Conservation (phyloP, 2,888 invertebrate species). For the Drosophila mayaguana region DNA sequence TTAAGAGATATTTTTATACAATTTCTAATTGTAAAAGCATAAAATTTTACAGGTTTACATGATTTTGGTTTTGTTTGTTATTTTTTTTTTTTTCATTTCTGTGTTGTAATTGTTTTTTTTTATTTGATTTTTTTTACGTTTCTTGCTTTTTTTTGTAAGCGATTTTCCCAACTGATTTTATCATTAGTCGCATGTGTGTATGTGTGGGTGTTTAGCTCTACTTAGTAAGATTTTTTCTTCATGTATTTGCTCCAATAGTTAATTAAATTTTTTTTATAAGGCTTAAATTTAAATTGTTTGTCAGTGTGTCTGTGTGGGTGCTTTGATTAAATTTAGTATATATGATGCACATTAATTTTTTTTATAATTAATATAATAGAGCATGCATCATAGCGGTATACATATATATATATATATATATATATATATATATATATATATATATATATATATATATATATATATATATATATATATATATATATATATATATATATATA, state of each 20-base stretch:
- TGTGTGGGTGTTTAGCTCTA: constrained; percentile 55
- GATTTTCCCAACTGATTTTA: constrained; percentile 37
- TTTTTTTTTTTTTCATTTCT: constrained; percentile 13
- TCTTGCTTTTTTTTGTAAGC: constrained; percentile 28
- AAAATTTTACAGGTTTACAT: constrained; percentile 64
- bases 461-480: constrained; percentile 35
- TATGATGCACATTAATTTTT: constrained; percentile 72
- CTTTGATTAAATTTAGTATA: constrained; percentile 69
- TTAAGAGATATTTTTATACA: constrained; percentile 67
- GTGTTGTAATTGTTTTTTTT: constrained; percentile 4
- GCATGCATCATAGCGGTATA: constrained; percentile 40
- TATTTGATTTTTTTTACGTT: neutral
- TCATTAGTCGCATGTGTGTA: constrained; percentile 43
- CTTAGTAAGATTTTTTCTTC: constrained; percentile 51
- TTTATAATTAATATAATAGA: constrained; percentile 65
- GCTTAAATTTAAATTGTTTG: constrained; percentile 59
- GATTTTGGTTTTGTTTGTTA: constrained; percentile 14
- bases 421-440: constrained; percentile 32
- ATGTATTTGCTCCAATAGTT: constrained; percentile 70
- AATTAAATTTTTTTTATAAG: constrained; percentile 56
- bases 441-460: constrained; percentile 35
- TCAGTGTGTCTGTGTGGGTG: constrained; percentile 39
- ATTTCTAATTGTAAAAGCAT: constrained; percentile 75
- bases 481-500: constrained; percentile 35
- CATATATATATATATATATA: constrained; percentile 26